phyloP scores from a whole-genome alignment of 2,113 vertebrate genomes.

The Mola mola region DNA sequence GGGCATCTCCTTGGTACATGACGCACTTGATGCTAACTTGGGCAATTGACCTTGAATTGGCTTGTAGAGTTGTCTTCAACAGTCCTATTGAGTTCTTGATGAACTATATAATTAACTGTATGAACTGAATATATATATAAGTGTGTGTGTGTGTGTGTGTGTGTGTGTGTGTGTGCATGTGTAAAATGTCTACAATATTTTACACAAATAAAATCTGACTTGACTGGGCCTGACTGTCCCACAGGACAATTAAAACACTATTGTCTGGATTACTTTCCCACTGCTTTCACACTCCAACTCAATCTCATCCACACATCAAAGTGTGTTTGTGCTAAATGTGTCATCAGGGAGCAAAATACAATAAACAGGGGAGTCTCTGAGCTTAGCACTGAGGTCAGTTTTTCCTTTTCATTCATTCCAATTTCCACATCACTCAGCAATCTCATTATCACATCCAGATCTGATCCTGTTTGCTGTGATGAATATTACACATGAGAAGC shows the following conservation, averaged over 20 bases:
- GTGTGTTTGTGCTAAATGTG: slow-evolving; percentile 47
- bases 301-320: slow-evolving; percentile 58
- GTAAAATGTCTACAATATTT: slow-evolving; percentile 6
- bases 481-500: slow-evolving; percentile 25
- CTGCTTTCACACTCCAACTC: slow-evolving; percentile 52
- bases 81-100: too few relatives aligned
- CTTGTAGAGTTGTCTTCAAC: too few relatives aligned
- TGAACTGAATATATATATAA: too few relatives aligned
- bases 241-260: slow-evolving; percentile 25
- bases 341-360: slow-evolving; percentile 56
- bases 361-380: slow-evolving; percentile 57
- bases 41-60: too few relatives aligned
- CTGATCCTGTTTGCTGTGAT: slow-evolving; percentile 53
- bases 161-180: too few relatives aligned
- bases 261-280: slow-evolving; percentile 21
- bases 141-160: too few relatives aligned
- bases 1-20: too few relatives aligned
- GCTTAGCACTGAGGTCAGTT: slow-evolving; percentile 32
- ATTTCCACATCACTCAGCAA: slow-evolving; percentile 33
- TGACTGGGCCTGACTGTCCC: slow-evolving; percentile 17
- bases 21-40: too few relatives aligned
- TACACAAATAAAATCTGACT: slow-evolving; percentile 24
- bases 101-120: too few relatives aligned
- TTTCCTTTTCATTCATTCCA: slow-evolving; percentile 35
- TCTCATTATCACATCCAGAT: slow-evolving; percentile 78